These are phyloP conservation scores for Porites evermanni DNA, from an alignment of 92 coral and sea anemone species.

Conservation along the genomic window DNA sequence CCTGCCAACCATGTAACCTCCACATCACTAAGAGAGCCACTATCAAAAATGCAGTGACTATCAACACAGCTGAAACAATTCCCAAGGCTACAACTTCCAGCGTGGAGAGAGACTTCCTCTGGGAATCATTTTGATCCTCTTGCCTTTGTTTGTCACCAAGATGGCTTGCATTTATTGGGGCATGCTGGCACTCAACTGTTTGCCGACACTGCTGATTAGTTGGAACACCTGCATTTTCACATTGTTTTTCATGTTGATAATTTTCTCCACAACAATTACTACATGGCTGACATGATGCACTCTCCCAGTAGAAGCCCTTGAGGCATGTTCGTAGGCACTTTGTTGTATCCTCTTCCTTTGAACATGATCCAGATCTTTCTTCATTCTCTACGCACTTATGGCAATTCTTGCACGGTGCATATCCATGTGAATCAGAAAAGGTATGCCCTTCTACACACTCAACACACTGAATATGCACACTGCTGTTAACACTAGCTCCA, in stretches of 20 bases:
- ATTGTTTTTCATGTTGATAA: conserved; percentile 11
- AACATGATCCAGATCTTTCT: conserved; percentile 19
- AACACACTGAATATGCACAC: conserved; percentile 1
- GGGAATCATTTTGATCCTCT: no score
- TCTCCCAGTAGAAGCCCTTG: conserved; percentile 21
- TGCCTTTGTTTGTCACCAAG: no score
- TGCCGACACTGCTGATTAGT: conserved; percentile 14
- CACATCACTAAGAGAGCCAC: background rate
- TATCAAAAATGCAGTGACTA: background rate
- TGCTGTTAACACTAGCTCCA: conserved; percentile 15
- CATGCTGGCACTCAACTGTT: background rate
- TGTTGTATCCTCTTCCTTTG: conserved; percentile 24
- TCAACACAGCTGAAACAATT: background rate
- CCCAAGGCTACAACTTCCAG: background rate
- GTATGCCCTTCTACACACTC: conserved; percentile 20
- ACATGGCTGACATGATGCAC: conserved; percentile 7
- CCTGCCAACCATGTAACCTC: background rate
- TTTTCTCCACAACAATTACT: conserved; percentile 2
- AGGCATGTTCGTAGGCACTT: conserved; percentile 20
- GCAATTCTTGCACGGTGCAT: conserved; percentile 24
- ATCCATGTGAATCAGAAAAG: conserved; percentile 5
- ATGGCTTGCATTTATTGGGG: no score
- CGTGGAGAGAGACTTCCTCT: no score
- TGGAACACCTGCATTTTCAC: conserved; percentile 6
- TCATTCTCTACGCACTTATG: conserved; percentile 4